Evolutionary conservation across 2,888 invertebrate genomes (phyloP), one percentile per base, ranked within the genome.

Genomic region (Dioctria linearis): DNA sequence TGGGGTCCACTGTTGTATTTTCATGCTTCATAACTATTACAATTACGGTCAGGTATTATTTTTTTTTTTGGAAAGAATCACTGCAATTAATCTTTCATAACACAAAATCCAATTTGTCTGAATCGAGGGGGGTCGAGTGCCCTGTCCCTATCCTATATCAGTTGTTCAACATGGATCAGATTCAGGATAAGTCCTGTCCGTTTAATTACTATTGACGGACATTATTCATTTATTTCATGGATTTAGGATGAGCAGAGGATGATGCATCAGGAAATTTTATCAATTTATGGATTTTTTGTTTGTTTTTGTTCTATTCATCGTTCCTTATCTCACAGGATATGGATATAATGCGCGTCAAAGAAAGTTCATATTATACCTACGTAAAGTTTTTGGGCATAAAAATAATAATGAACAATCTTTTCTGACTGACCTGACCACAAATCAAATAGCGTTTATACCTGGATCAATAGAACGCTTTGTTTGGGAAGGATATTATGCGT

Each of bases 61-160:
- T 25, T 25, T 25, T 13, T 40, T 37, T n/a, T n/a, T n/a, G n/a
- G 11, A 57, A 59, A 69, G 57, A 73, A 73, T 73, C 42, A 6
- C 57, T 73, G 73, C 59, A 73, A 73, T 73, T 73, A 73, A 73
- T 73, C 73, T 73, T 73, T 73, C 42, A 73, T 59, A 40, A 57
- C 42, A 57, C 73, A 25, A 40, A 57, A 43, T 73, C 42, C 25
- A 59, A 73, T 59, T 59, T 57, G 25, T 25, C 25, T 25, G 25
- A 25, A 25, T 25, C 25, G 25, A 25, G 25, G 25, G 25, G 25
- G 25, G 25, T 25, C 2, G 25, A 25, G 25, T 25, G 25, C 25
- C 25, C 2, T 25, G 25, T 25, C 2, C n/a, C 25, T 25, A 25
- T 25, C 25, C 25, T 25, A 25, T 25, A 25, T 25, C 25, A 25